Evolutionary conservation across 1,140 invertebrate genomes (phyloP), one percentile per base, ranked within the genome.

Genomic region (Hylyphantes graminicola): DNA sequence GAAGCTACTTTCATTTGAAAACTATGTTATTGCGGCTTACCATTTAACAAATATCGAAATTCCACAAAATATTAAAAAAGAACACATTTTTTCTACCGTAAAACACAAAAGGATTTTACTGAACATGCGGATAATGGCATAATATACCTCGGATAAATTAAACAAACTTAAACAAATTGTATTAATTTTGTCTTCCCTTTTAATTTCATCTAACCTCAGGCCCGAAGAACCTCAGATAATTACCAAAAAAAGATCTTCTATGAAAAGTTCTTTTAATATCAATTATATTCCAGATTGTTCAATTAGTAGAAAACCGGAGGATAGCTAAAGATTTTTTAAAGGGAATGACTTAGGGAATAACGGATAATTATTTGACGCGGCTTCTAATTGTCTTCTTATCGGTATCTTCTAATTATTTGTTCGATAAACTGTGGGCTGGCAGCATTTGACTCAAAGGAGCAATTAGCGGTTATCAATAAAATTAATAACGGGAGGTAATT

Each of bases 381-480:
- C 65, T 78, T 55, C 76, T 78, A 78, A 78, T 78, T 78, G 63
- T 63, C 76, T 78, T 67, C 76, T 78, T 65, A 51, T 61, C 65
- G 61, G 51, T 64, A 59, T 64, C 10, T 51, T 54, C 51, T 78
- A 78, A 78, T 78, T 78, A 78, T 78, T 78, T 78, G 67, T 67
- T 61, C 76, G 21, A 78, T 78, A 63, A n/a, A 65, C 15, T n/a
- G 57, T 74, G 53, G 12, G 13, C 48, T 59, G 21, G 72, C 13
- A 10, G 67, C 50, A 21, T 65, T 13, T 67, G 65, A 78, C 54
- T 78, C 63, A 64, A 53, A 65, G 76, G 35, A 54, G 65, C 76
- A 78, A 78, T 78, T 78, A 78, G 76, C 67, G 76, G 50, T 78
- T 78, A 78, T 78, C 76, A 78, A 78, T 78, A 78, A 78, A 78